Evolutionary conservation across 1,140 invertebrate genomes (phyloP), one percentile per base, ranked within the genome.

Genomic region (Lasioglossum albipes): DNA sequence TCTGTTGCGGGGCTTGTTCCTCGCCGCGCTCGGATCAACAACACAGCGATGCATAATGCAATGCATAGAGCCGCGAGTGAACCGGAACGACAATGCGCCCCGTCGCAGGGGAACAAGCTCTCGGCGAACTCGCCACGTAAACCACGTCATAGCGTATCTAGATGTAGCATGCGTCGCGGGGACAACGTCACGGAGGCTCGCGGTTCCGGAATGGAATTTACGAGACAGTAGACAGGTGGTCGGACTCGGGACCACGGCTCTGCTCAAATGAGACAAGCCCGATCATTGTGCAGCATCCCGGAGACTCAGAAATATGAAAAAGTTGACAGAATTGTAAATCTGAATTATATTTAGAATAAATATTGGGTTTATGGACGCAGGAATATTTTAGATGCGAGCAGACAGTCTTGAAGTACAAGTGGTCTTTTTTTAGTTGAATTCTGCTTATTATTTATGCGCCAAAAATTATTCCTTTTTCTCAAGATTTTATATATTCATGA

Each of bases 1-100:
- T 36, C 36, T 36, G 36, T 36, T 1, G 27, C 27, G 27, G 27
- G 27, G 27, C 27, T 27, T 27, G n/a, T 76, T 59, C 12, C 54
- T 12, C 12, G 7, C 54, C 22, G 10, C 12, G 45, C 12, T 45
- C 31, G 59, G 70, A 71, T 67, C 68, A 70, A 69, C 59, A 70
- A 69, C 59, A 20, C 54, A 41, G 27, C 27, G 13, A 84, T 66
- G 54, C 41, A 75, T 84, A 69, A 84, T 78, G 75, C 68, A 69
- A 71, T 7, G 61, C n/a, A 57, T 7, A 31, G 12, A 20, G 18
- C 62, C 7, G 64, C 7, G 64, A 69, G 36, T 31, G 52, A 42
- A 61, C 52, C 75, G 49, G 75, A 68, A 68, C 65, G 65, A 27
- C 52, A 20, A 31, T 36, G 22, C 13, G 27, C 27, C 0, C 42